A percentile compares a stretch with the other conserved stretches of the same genome.
Evolutionary conservation across 2,888 invertebrate genomes (phyloP).

Genomic region (Zhuqinia jingwanae): DNA sequence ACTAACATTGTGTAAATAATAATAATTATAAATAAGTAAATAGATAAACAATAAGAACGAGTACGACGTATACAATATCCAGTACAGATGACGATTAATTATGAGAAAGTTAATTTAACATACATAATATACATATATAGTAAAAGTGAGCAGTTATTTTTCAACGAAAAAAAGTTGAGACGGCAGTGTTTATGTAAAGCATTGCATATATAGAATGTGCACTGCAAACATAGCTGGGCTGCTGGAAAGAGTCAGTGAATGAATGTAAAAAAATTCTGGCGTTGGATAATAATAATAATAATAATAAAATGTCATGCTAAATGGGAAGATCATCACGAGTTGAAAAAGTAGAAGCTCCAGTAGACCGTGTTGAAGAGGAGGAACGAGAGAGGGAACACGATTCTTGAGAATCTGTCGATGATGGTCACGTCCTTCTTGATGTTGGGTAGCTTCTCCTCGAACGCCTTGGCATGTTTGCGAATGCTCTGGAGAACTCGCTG

Average conservation of each 20-base stretch:
- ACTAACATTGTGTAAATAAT: background rate
- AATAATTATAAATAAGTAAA: background rate
- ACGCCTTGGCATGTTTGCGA: constrained; percentile 78
- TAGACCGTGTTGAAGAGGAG: constrained; percentile 84
- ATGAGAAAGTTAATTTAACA: background rate
- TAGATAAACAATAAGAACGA: background rate
- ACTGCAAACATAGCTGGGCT: too few species aligned
- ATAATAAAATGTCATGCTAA: too few species aligned
- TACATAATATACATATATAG: too few species aligned
- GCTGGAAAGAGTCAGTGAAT: too few species aligned
- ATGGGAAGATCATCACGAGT: constrained; percentile 65
- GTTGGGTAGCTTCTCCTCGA: constrained; percentile 79
- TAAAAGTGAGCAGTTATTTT: background rate
- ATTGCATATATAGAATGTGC: too few species aligned
- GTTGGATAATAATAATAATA: background rate
- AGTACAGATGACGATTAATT: background rate
- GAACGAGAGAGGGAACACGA: constrained; percentile 84
- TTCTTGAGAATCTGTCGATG: constrained; percentile 84
- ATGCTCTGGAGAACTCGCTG: constrained; percentile 76
- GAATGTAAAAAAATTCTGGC: too few species aligned
- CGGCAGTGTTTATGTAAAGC: background rate
- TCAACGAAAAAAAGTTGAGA: background rate
- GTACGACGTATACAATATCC: background rate
- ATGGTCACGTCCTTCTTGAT: constrained; percentile 83
- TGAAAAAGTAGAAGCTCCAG: constrained; percentile 82